Evolutionary conservation across 2,797 vertebrate species (phyloP), one percentile per base, ranked within the genome.

Genomic region (Monodelphis domestica): DNA sequence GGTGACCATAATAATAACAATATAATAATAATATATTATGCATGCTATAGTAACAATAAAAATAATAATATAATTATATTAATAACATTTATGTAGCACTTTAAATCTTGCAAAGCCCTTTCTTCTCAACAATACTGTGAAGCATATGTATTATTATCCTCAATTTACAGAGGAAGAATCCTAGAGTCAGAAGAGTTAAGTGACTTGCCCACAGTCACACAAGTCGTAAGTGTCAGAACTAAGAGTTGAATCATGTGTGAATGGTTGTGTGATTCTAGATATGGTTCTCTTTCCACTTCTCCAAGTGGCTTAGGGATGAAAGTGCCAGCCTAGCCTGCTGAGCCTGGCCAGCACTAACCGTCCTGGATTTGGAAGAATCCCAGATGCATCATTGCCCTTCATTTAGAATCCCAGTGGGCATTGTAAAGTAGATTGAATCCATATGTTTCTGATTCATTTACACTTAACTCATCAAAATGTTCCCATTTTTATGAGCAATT

Each of bases 391-490:
- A 95, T 93, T 95, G 90, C 91, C 95, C 92, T 95, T 93, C 70
- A 1, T 89, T 95, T 17, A 26, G 78, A 96, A 96, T 56, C 96
- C 93, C 63, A 92, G 52, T 54, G 91, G 84, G 95, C 29, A 91
- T 91, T 92, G 94, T 95, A 93, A 96, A 96, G 63, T 88, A 94
- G 84, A 97, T 93, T 94, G 90, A 94, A 94, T 94, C 96, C 97
- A 94, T 97, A 96, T 97, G 97, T 94, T 96, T 96, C 96, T 97
- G 96, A 97, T 96, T 97, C 96, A 97, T 96, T 97, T 97, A 96
- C 90, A 95, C 95, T 97, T 97, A 95, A 97, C 94, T 96, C 96
- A 96, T 95, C 92, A 95, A 59, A 94, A 88, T 91, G 90, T 88
- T 95, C 94, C 54, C 6, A 53, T 94, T 95, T 94, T 94, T 87